phyloP scores from a whole-genome alignment of 2,888 invertebrate species.

The Morpho helenor region DNA sequence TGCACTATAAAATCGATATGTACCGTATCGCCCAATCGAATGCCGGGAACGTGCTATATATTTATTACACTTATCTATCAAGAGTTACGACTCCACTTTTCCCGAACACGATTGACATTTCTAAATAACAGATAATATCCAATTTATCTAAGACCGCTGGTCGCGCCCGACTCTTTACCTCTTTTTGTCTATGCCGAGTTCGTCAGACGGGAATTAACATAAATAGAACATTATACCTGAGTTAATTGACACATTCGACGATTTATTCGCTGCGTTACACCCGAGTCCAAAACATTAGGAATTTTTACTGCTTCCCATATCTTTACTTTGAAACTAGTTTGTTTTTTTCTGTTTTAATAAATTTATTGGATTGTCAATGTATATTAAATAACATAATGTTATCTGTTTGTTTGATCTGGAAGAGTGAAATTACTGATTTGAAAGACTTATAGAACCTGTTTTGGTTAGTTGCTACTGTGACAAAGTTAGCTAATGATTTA shows the following conservation, averaged over 20 bases:
- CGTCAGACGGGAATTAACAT: conserved; percentile 65
- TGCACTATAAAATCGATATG: too few species aligned
- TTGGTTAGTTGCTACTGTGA: too few species aligned
- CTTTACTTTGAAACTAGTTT: conserved; percentile 44
- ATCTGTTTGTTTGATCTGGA: conserved; percentile 9
- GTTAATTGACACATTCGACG: conserved; percentile 76
- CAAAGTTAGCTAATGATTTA: too few species aligned
- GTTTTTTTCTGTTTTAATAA: conserved; percentile 32
- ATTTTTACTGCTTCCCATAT: conserved; percentile 42
- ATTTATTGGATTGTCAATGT: conserved; percentile 31
- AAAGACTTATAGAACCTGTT: too few species aligned
- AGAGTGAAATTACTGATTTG: conserved; percentile 1
- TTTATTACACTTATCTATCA: conserved; percentile 14
- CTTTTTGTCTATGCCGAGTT: conserved; percentile 42
- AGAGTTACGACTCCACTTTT: conserved; percentile 15
- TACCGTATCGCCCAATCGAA: too few species aligned
- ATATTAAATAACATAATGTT: conserved; percentile 14
- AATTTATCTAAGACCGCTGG: conserved; percentile 32
- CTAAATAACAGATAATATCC: conserved; percentile 17
- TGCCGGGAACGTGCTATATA: neutral
- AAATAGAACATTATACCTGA: conserved; percentile 72
- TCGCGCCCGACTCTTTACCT: conserved; percentile 4
- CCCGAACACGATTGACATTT: conserved; percentile 20
- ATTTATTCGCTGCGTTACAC: conserved; percentile 63
- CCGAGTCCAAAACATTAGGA: conserved; percentile 49